Conservation (phyloP, 1,140 invertebrate genomes). For the Drosophila parvula region DNA sequence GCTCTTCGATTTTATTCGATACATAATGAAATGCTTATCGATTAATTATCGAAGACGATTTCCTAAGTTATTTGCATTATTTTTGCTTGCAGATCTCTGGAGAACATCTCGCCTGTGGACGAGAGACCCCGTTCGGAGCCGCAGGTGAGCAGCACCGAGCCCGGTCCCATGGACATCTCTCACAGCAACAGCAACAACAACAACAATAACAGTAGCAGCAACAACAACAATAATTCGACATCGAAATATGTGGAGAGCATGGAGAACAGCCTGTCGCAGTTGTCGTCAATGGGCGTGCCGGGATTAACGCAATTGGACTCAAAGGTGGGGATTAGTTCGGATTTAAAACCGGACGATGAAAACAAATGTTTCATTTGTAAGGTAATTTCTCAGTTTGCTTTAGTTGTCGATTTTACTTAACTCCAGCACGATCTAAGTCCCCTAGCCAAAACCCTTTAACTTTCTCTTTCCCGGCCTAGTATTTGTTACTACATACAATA, state of each 20-base stretch:
- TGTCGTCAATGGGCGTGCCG: constrained; percentile 75
- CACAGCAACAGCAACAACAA: constrained; percentile 78
- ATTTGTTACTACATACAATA: constrained; percentile 1
- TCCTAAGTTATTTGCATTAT: neutral
- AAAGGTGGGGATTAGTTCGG: constrained; percentile 84
- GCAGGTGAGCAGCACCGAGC: constrained; percentile 80
- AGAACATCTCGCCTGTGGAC: constrained; percentile 74
- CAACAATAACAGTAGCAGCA: constrained; percentile 62
- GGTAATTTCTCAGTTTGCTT: constrained; percentile 83
- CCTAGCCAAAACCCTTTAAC: constrained; percentile 3
- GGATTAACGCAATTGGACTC: constrained; percentile 83
- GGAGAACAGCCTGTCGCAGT: constrained; percentile 70
- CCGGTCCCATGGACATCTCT: constrained; percentile 67
- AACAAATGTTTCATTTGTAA: constrained; percentile 85
- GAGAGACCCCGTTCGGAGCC: constrained; percentile 80
- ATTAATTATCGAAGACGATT: neutral
- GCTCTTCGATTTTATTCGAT: too few species aligned
- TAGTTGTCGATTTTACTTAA: constrained; percentile 55
- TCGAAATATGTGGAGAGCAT: constrained; percentile 73
- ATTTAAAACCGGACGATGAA: constrained; percentile 84
- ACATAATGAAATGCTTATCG: too few species aligned
- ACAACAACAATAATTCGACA: constrained; percentile 66
- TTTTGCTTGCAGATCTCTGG: constrained; percentile 47
- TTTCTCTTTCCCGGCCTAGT: constrained; percentile 2
- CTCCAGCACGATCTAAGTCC: constrained; percentile 35